These are phyloP conservation scores for Rhaphigaster nebulosa DNA, from an alignment of 2,888 invertebrate genomes.

Conservation along the genomic window DNA sequence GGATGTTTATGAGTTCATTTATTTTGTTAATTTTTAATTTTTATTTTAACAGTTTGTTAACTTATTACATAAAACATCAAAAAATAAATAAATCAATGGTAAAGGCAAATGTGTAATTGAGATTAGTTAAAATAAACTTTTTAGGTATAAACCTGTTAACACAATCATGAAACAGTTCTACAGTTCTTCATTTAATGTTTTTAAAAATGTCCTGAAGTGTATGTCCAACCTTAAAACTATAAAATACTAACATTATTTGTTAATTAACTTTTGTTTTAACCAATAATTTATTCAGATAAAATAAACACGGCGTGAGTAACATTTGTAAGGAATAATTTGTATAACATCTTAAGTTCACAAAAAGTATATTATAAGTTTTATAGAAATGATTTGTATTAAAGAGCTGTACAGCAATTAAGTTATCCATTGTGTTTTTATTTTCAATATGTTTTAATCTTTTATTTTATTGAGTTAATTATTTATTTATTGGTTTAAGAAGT, in stretches of 20 bases:
- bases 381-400: neutral
- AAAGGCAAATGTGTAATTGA: neutral
- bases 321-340: neutral
- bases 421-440: neutral
- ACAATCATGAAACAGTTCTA: neutral
- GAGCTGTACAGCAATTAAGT: neutral
- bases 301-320: neutral
- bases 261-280: neutral
- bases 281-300: neutral
- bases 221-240: neutral
- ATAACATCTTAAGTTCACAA: neutral
- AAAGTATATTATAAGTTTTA: constrained; percentile 17
- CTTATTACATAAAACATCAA: neutral
- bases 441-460: neutral
- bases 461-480: neutral
- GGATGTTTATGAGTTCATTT: constrained; percentile 27
- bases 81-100: neutral
- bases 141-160: neutral
- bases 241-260: neutral
- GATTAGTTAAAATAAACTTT: neutral
- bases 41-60: constrained; percentile 5
- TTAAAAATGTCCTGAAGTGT: neutral
- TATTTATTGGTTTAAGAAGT: constrained; percentile 25
- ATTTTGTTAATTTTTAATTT: constrained; percentile 8
- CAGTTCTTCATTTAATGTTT: too few species aligned